Base-by-base conservation (phyloP, 2,113 vertebrate genomes). In the Melanerpes aurifrons region DNA sequence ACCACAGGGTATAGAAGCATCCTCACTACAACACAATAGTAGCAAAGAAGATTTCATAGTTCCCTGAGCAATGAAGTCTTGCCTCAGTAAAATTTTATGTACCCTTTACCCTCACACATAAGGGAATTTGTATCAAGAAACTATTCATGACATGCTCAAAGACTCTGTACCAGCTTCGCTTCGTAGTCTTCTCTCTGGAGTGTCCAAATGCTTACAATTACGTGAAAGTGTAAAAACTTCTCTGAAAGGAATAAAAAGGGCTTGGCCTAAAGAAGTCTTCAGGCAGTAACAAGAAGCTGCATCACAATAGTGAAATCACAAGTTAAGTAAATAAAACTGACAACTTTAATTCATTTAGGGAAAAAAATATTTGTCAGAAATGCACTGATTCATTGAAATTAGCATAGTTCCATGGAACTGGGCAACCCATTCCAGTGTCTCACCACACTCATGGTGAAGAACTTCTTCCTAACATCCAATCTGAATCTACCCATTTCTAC, bases 51-150 rank as follows among this genome's bases (percentile, higher is more conserved):
- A 91, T 66, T 95, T 92, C 53, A 75, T 53, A 45, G 37, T 47
- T 95, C 86, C 35, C 43, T 89, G 81, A 92, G 78, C 61, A 84
- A 83, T 67, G 64, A 76, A 90, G 32, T 10, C 18, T 90, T 70
- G 47, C 28, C 45, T 92, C 63, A 77, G 87, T 84, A 83, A 93
- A 93, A 82, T 80, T 80, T 91, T 70, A 93, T 61, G 21, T 70
- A 83, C 43, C 72, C 70, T 88, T 94, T 90, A 66, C 68, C 66
- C 68, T 82, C 53, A 53, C 10, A 76, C 48, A 35, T 37, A 45
- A 86, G 84, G 70, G 82, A 91, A 74, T 94, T 87, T 47, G 4
- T 86, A 86, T 73, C 53, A 91, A 71, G 68, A 85, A 79, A n/a
- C 3, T 87, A 63, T 61, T 89, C 68, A 77, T 85, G 32, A 87